Evolutionary conservation across 2,888 invertebrate species (phyloP), one percentile per base, ranked within the genome.

Genomic region (Sphecodes monilicornis): DNA sequence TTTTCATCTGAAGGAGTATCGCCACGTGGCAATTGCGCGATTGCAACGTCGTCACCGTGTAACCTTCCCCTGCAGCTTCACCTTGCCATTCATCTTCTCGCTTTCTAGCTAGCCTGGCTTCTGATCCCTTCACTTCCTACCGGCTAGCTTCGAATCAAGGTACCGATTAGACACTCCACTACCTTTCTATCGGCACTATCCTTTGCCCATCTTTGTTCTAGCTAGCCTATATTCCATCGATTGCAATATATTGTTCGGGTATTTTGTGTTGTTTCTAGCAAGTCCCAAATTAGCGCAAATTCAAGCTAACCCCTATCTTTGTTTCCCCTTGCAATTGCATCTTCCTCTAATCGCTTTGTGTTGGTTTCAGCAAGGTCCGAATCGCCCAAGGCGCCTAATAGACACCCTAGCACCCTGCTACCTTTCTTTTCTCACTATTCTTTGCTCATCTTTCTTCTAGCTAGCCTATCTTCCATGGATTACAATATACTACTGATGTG

Each of bases 1-100:
- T 93, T 94, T 94, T 91, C 90, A 89, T 93, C 93, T 85, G 94
- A 94, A 92, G 94, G 86, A 92, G 93, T 93, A 84, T 90, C 88
- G 85, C 92, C 93, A 90, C 86, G 91, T 79, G 81, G 81, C 83
- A 86, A 88, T 84, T 78, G 85, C 84, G 78, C 82, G 76, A 85
- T 79, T 78, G 80, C 81, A 81, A 88, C 81, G 86, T 78, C 76
- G 79, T 78, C 85, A 74, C 79, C 84, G 82, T 85, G 82, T 80
- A 86, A 88, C 85, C 73, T 78, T 46, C 76, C 71, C 73, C 60
- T 41, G 29, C 74, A 41, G 54, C 54, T 41, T 29, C 36, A 4
- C 66, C 66, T 29, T 36, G 10, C 50, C 57, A 50, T 39, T 66
- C 68, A 6, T 26, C 69, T 41, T 72, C 29, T n/a, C 64, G 50